Evolutionary conservation across 2,888 invertebrate genomes (phyloP), one percentile per base, ranked within the genome.

Genomic region (Caenorhabditis imperialis): DNA sequence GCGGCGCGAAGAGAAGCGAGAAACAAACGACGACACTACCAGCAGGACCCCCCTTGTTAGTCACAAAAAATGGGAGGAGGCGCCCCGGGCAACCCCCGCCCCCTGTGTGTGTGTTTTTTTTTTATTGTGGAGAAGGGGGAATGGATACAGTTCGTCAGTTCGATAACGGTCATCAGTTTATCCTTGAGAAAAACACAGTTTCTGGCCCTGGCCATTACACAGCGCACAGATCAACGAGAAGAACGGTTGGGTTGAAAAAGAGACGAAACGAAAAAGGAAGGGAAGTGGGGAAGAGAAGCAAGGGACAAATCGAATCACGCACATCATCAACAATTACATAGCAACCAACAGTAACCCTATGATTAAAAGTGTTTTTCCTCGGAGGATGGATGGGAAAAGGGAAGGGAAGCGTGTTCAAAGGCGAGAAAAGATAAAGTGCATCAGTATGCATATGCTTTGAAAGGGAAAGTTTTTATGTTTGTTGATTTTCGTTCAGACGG

Each of bases 21-120:
- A 67, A 67, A 67, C 67, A 67, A 67, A 67, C 67, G 67, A 67
- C 67, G 67, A 67, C 67, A 67, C 67, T 67, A 67, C 67, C 67
- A 67, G 57, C 67, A 67, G 67, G 67, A 57, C 67, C 67, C 57
- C 51, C 67, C 67, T 67, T 67, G 67, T 67, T 67, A 57, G 67
- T 67, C 67, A 67, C 57, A 67, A 67, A 67, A 67, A 67, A 65
- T 7, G 23, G 44, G 22, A 22, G 51, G 51, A 67, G 67, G 51
- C 67, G 67, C 67, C 55, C 55, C 67, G 67, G 57, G 57, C 67
- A 67, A 57, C 67, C 67, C 57, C 57, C 67, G 45, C 51, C 51
- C 67, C 65, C n/a, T n/a, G 14, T 20, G n/a, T 20, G 25, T 18
- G 22, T 45, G 23, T 44, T 44, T 50, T 50, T 27, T 40, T 48